Evolutionary conservation across 2,888 invertebrate genomes (phyloP), one percentile per base, ranked within the genome.

Genomic region (Odontothrips loti): DNA sequence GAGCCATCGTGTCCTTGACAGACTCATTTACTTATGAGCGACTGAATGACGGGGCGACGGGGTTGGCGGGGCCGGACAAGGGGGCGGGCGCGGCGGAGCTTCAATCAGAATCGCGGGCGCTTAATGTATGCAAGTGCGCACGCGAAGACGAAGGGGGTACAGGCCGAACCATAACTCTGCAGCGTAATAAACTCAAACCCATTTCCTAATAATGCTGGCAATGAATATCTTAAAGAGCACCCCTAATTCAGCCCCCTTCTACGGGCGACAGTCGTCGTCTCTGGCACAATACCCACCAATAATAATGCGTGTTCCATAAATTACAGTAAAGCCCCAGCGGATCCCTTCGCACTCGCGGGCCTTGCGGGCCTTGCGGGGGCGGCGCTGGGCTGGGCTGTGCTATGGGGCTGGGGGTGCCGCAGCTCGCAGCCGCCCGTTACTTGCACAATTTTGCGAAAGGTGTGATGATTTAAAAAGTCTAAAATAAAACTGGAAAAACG

Each of bases 151-250:
- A 20, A 58, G 58, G 58, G 58, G 20, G 20, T 58, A 20, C 58
- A 10, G 15, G 4, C 10, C 68, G 1, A 23, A 75, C 68, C 68
- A 75, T 75, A 75, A 75, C 68, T 75, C 23, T 75, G 68, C 68
- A 9, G 23, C 68, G 68, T 75, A 75, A 75, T 75, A 75, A 75
- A 75, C 68, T 75, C 68, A 75, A 27, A 10, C 68, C 34, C 68
- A 75, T 75, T 75, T 75, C 68, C 68, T 75, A 75, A 75, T 75
- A 75, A 75, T 75, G 68, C 68, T 9, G 27, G 68, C 68, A 75
- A 75, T 75, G 68, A 75, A 75, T 75, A 75, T 75, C 68, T 75
- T 75, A 75, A 75, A 75, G n/a, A 75, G 68, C 68, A 27, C 27
- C 27, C 23, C 68, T 27, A 75, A 75, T 75, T 75, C 68, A 75